Evolutionary conservation across 2,888 invertebrate genomes (phyloP), one percentile per base, ranked within the genome.

Genomic region (Drosophila borborema): DNA sequence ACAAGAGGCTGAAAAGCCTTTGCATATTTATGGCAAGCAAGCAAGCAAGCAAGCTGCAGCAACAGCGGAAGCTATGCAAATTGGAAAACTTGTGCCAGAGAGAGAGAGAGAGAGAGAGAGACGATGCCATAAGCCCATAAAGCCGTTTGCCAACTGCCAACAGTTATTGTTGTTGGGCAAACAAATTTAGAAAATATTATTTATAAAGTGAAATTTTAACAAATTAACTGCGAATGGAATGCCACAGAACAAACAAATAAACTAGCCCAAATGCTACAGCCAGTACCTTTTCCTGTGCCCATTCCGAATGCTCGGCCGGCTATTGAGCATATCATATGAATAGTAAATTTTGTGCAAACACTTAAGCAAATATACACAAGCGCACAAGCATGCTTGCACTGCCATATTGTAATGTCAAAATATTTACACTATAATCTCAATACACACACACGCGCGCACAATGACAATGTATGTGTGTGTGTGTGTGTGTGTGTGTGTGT

Each of bases 141-240:
- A 59, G 51, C 61, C 61, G 36, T 60, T 56, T 56, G 54, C 38
- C 16, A 54, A 38, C 36, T 38, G 69, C 69, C 73, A 64, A 74
- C 66, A 65, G 72, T 71, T 41, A 43, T 34, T 40, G 18, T 3
- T 65, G 62, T 67, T 74, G 51, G 61, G 60, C 63, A 68, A 64
- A 72, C 55, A 72, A 70, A 79, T 79, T 73, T 79, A 66, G 45
- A 12, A 67, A 76, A 74, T 71, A 82, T 79, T 77, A 89, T 86
- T 80, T 88, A 88, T 82, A 72, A 73, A 86, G 78, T 75, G 64
- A 82, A 86, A 89, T 82, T 82, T 82, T 81, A 89, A 74, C 84
- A 86, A 89, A 86, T 86, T 86, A 89, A 86, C 86, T 86, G 72
- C 79, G 72, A 86, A 77, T 69, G 74, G 67, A 68, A 72, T 64